Evolutionary conservation across 2,888 invertebrate species (phyloP), one percentile per base, ranked within the genome.

Genomic region (Osedax fenrisi): DNA sequence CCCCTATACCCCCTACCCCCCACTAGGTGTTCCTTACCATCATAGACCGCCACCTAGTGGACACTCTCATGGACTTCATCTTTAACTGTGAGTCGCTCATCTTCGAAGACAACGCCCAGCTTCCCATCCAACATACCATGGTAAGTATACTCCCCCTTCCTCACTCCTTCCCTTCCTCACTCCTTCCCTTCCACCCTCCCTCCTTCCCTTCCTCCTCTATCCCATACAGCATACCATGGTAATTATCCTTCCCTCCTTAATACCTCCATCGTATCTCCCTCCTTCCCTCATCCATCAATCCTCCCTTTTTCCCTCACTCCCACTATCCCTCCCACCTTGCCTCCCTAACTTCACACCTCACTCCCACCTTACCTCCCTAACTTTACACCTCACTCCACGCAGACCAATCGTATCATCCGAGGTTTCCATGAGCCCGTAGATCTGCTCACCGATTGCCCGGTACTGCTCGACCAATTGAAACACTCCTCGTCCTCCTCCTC

Each of bases 1-100:
- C 96, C 78, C 89, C 96, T 78, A 90, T 91, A 2, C 92, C 96
- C 83, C 89, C 90, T 0, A 93, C 94, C 0, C 88, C 41, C 41
- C 41, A 17, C 41, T 41, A 86, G 84, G 86, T 97, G 68, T 96
- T 96, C 86, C 87, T 96, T 75, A 95, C 96, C 78, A 89, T 96
- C 78, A 90, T 91, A 2, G 92, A 96, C 83, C 89, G 90, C 0
- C 93, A 94, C 0, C 88, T 97, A 79, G 92, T 96, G 2, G 90
- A 92, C 80, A 90, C 91, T 3, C 85, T 97, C 78, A 92, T 94
- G 61, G 82, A 92, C 88, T 91, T 94, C 75, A 90, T 96, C 81
- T 86, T 96, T 41, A 91, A 92, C 83, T 91, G 92, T 0, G 91
- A 93, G 17, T 41, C 41, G 5, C 17, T 41, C 5, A 17, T 41